Conservation (phyloP, 2,113 vertebrate species). For the Shinisaurus crocodilurus region DNA sequence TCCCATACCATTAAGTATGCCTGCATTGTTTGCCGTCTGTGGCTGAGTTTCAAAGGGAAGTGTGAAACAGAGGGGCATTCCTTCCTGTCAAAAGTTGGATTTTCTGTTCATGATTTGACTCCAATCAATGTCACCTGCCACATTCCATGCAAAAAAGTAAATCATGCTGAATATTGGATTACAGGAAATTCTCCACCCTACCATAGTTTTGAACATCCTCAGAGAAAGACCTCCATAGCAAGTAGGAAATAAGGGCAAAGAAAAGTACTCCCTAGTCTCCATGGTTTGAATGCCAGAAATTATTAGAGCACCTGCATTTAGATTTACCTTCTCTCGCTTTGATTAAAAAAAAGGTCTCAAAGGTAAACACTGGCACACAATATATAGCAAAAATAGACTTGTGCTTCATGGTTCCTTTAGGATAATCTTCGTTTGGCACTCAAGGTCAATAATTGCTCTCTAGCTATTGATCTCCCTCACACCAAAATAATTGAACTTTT, state of each 20-base stretch:
- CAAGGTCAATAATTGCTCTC: constrained; percentile 32
- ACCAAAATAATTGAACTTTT: constrained; percentile 2
- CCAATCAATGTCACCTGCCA: not conserved
- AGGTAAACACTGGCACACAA: constrained; percentile 39
- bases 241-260: not conserved
- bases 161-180: not conserved
- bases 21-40: not conserved
- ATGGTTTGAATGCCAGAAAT: not conserved
- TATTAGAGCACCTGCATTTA: not conserved
- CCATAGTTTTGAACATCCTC: not conserved
- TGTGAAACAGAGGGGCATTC: not conserved
- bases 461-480: constrained; percentile 40
- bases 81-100: not conserved
- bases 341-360: constrained; percentile 38
- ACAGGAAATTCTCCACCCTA: not conserved
- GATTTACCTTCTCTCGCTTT: constrained; percentile 39
- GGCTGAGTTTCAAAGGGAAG: not conserved
- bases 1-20: not conserved
- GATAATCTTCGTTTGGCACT: constrained; percentile 52
- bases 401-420: constrained; percentile 57
- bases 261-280: not conserved
- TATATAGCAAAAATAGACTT: constrained; percentile 50
- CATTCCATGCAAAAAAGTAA: not conserved
- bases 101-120: not conserved
- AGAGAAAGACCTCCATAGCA: fast-evolving